Evolutionary conservation across 2,888 invertebrate species (phyloP).

Genomic region (Volucella zonaria): DNA sequence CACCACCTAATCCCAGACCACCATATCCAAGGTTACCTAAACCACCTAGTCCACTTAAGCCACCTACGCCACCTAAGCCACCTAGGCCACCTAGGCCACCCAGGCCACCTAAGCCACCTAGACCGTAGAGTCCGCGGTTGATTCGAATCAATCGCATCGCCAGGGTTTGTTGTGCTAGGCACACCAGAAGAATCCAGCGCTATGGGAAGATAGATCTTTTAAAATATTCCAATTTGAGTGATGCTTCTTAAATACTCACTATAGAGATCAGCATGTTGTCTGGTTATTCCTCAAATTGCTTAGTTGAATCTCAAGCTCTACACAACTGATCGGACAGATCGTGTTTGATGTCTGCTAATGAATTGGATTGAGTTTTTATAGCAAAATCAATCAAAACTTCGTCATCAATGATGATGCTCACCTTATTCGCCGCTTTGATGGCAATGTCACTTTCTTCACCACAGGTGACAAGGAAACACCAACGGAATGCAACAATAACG

Average conservation of each 20-base stretch:
- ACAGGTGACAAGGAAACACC: slow-evolving; percentile 53
- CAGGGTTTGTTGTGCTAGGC: slow-evolving; percentile 45
- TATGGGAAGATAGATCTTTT: slow-evolving; percentile 6
- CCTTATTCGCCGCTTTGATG: not conserved
- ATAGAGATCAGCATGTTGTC: slow-evolving; percentile 62
- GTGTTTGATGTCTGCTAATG: slow-evolving; percentile 49
- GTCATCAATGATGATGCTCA: not conserved
- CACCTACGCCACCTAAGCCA: slow-evolving; percentile 57
- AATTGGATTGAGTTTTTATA: slow-evolving; percentile 57
- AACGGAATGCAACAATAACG: slow-evolving; percentile 4
- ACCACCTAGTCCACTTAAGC: slow-evolving; percentile 48
- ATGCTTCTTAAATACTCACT: slow-evolving; percentile 40
- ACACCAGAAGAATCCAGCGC: slow-evolving; percentile 61
- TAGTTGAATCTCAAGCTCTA: slow-evolving; percentile 44
- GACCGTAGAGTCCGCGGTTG: slow-evolving; percentile 56
- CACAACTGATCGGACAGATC: slow-evolving; percentile 32
- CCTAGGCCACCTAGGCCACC: slow-evolving; percentile 51
- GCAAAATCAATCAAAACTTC: slow-evolving; percentile 12
- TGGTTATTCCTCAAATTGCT: slow-evolving; percentile 32
- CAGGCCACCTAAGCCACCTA: slow-evolving; percentile 60
- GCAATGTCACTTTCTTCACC: slow-evolving; percentile 49
- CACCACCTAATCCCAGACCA: slow-evolving; percentile 64
- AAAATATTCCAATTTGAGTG: not conserved
- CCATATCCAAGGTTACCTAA: slow-evolving; percentile 63
- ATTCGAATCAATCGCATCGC: slow-evolving; percentile 61